Base-by-base conservation (phyloP, 2,113 vertebrate genomes). In the Mobula hypostoma region DNA sequence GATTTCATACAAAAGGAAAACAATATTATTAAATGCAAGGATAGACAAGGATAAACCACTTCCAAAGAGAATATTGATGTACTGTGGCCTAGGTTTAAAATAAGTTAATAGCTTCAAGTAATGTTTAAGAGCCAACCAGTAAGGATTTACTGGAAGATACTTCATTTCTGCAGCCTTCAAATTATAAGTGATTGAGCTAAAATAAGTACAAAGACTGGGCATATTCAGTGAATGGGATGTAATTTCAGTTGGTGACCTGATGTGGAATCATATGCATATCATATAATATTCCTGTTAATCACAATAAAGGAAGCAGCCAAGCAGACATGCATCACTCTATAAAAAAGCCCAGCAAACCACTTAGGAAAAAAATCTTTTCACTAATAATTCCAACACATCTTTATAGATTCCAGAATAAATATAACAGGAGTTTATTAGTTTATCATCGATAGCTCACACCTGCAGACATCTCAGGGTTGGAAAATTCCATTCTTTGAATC, bases 361-460 rank as follows among this genome's bases (percentile, higher is more conserved):
- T 93, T 40, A 40, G 72, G 21, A 74, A 74, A 21, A 29, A 74
- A 74, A 93, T 40, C 21, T 74, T 93, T 93, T 11, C 2, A 21
- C 70, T 93, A 93, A 74, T 93, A 74, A 7, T 74, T 74, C 68
- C 72, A 93, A 93, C 74, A 66, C 63, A 74, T 56, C 68, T 74
- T 29, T 70, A 78, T 76, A 90, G 88, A 94, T 90, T 94, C 94
- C 72, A 94, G 94, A 94, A 94, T 94, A 94, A 94, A 94, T 63
- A 93, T 77, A 79, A 91, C 63, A 94, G 94, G 92, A 91, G 94
- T 94, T 95, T 94, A 95, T 94, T 94, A 94, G 94, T 95, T 94
- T 94, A 95, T 94, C 87, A 94, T 76, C 68, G 61, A 92, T 83
- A 80, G 21, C 40, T 93, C 70, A 93, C 36, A 93, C 70, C 94